phyloP scores from a whole-genome alignment of 1,140 invertebrate species.

The Psix sp. region DNA sequence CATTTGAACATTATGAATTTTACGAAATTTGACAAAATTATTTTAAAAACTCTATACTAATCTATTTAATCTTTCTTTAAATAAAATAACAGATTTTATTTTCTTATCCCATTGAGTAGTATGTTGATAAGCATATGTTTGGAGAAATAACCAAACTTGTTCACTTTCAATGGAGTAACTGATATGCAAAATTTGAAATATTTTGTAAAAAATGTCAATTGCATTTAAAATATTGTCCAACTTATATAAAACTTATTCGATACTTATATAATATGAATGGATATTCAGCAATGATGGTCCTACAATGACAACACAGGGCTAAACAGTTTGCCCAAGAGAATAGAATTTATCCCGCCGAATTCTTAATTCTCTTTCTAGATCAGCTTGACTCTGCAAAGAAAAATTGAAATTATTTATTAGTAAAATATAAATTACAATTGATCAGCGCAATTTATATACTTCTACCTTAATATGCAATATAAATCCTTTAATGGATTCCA shows the following conservation, averaged over 20 bases:
- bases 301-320: too few relatives aligned
- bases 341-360: too few relatives aligned
- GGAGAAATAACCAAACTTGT: constrained; percentile 51
- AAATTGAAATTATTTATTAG: too few relatives aligned
- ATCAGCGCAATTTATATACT: too few relatives aligned
- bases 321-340: too few relatives aligned
- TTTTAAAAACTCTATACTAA: too few relatives aligned
- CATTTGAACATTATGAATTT: not conserved
- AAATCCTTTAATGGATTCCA: too few relatives aligned
- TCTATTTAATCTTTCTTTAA: constrained; percentile 6
- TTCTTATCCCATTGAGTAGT: constrained; percentile 19
- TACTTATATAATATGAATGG: constrained; percentile 11
- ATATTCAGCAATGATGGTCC: not conserved
- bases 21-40: not conserved
- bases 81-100: constrained; percentile 22
- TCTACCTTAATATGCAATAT: too few relatives aligned
- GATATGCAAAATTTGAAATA: constrained; percentile 40
- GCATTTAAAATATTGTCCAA: constrained; percentile 26
- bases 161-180: constrained; percentile 51
- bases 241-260: constrained; percentile 39
- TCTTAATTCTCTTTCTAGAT: too few relatives aligned
- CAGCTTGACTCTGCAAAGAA: too few relatives aligned
- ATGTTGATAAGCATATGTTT: constrained; percentile 32
- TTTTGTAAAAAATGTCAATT: constrained; percentile 39
- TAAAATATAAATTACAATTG: too few relatives aligned